Percentiles rank a stretch among this genome's conserved stretches.
Evolutionary conservation across 2,113 vertebrate genomes (phyloP).

Genomic region (Cyphomyrus plagiostoma): DNA sequence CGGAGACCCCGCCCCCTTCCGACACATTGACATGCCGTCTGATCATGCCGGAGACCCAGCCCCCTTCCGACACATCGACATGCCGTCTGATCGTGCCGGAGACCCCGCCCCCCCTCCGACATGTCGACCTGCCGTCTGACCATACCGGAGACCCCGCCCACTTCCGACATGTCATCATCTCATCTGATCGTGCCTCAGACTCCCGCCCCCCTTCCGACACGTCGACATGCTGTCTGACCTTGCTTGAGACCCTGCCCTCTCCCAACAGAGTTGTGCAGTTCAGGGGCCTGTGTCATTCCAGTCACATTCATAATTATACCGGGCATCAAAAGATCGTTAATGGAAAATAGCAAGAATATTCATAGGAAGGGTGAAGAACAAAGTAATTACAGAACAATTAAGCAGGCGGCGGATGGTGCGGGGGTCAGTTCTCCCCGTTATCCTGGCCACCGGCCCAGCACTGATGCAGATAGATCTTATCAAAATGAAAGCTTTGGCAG

Average conservation of each 20-base stretch:
- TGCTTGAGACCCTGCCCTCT: not conserved
- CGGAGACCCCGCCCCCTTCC: not conserved
- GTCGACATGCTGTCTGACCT: rapidly evolving
- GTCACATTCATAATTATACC: constrained; percentile 48
- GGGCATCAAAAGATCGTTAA: constrained; percentile 48
- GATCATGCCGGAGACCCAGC: not conserved
- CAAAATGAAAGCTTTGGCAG: constrained; percentile 20
- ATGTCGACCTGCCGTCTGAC: not conserved
- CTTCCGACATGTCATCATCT: not conserved
- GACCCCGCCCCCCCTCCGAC: not conserved
- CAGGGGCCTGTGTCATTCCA: constrained; percentile 34
- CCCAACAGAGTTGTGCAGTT: not conserved
- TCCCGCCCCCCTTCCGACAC: not conserved
- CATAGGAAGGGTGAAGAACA: constrained; percentile 31
- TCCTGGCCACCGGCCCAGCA: constrained; percentile 40
- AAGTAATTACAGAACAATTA: constrained; percentile 42
- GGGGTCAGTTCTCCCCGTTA: constrained; percentile 26
- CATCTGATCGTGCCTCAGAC: no score
- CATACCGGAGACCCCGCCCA: not conserved
- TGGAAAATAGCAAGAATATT: constrained; percentile 45
- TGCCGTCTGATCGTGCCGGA: rapidly evolving
- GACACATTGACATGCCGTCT: not conserved
- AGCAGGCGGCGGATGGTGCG: not conserved
- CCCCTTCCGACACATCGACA: not conserved
- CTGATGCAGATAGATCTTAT: constrained; percentile 40